phyloP scores from a whole-genome alignment of 2,113 vertebrate species.

The Heloderma charlesbogerti region DNA sequence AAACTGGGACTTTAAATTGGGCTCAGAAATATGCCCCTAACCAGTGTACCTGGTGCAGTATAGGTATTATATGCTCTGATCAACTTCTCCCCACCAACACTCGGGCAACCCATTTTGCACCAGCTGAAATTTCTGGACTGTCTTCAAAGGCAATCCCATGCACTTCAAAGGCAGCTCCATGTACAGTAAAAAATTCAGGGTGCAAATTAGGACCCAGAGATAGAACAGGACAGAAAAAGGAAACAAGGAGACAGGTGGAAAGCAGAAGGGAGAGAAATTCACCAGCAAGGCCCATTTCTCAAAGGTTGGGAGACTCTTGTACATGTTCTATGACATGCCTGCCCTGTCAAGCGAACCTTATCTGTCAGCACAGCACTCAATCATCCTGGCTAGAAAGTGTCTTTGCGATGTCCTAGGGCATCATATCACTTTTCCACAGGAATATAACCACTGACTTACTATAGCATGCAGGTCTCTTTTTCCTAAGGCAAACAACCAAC shows the following conservation, averaged over 20 bases:
- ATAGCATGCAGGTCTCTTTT: not conserved
- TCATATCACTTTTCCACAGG: constrained; percentile 16
- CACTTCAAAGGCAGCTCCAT: no score
- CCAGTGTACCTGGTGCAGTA: no score
- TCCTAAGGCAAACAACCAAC: constrained; percentile 11
- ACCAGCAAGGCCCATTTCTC: not conserved
- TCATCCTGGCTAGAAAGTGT: not conserved
- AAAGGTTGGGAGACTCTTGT: constrained; percentile 25
- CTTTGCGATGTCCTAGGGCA: constrained; percentile 17
- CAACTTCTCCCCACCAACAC: no score
- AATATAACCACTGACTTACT: constrained; percentile 21
- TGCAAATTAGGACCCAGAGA: not conserved
- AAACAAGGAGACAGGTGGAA: no score
- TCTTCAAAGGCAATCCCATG: no score
- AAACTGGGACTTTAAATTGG: no score
- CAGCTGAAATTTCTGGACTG: no score
- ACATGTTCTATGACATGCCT: not conserved
- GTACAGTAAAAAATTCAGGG: no score
- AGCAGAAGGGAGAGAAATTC: not conserved
- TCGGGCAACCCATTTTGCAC: no score
- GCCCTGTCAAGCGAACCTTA: not conserved
- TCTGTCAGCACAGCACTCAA: not conserved
- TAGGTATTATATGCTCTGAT: no score
- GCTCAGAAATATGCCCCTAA: no score
- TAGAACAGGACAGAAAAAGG: not conserved